Percentiles rank a stretch among this genome's conserved stretches.
Conservation (phyloP, 1,140 invertebrate species). For the Grapholita molesta region DNA sequence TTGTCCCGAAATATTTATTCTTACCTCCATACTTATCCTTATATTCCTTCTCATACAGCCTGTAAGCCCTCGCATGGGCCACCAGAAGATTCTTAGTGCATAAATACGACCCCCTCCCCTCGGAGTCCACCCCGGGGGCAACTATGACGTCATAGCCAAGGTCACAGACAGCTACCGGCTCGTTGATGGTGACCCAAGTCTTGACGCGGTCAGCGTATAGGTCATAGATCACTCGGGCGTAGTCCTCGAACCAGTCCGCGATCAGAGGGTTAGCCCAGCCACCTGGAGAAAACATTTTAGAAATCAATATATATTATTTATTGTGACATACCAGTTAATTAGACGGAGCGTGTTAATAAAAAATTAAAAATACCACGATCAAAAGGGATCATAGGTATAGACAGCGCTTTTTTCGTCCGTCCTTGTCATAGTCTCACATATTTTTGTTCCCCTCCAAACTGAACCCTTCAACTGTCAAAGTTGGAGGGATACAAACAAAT, state of each 20-base stretch:
- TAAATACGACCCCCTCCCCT: conserved; percentile 67
- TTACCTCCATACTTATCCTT: conserved; percentile 53
- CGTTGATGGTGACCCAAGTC: conserved; percentile 26
- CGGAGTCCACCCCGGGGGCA: not conserved
- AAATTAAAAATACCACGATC: no score
- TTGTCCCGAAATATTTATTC: no score
- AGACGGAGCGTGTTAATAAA: no score
- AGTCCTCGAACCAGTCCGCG: conserved; percentile 78
- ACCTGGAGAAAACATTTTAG: conserved; percentile 28
- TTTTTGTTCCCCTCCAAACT: no score
- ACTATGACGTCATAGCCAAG: not conserved
- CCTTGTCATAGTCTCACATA: no score
- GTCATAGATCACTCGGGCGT: conserved; percentile 60
- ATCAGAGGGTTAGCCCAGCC: conserved; percentile 80
- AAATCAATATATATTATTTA: no score
- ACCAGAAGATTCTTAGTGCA: conserved; percentile 77
- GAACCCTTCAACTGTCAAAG: no score
- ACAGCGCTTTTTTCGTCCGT: no score
- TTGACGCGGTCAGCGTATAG: conserved; percentile 22
- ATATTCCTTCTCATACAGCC: conserved; percentile 72
- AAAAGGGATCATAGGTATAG: no score
- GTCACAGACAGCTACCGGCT: conserved; percentile 19
- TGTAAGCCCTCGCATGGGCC: conserved; percentile 79
- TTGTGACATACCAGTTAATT: no score
- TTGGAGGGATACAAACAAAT: no score